These are phyloP conservation scores for Neoseiulus cucumeris DNA, from an alignment of 1,140 invertebrate genomes.

Conservation along the genomic window DNA sequence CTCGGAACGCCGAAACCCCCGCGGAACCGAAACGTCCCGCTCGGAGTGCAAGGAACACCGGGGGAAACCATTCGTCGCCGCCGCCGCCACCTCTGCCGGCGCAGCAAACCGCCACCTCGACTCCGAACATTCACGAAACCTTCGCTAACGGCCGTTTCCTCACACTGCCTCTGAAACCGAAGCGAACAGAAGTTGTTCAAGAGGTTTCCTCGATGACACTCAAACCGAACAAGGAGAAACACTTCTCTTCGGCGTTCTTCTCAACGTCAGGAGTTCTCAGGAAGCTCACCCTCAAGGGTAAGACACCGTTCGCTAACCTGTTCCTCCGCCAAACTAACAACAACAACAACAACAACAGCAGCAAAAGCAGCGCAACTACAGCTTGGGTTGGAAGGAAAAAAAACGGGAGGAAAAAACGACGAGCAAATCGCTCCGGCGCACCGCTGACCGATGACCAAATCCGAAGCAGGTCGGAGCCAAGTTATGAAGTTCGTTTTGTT, in stretches of 20 bases:
- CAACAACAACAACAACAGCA: background rate
- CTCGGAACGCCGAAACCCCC: background rate
- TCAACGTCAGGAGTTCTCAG: conserved; percentile 19
- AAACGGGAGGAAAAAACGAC: background rate
- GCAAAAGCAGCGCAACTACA: background rate
- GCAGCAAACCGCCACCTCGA: background rate
- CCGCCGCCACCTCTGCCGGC: conserved; percentile 10
- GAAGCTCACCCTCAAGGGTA: conserved; percentile 16
- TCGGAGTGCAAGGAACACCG: background rate
- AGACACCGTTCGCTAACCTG: background rate
- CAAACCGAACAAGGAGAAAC: conserved; percentile 1
- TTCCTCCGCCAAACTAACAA: background rate
- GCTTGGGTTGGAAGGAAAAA: background rate
- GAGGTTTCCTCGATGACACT: conserved; percentile 1
- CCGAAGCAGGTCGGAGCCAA: too few species aligned
- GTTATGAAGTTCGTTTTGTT: too few species aligned
- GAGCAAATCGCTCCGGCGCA: too few species aligned
- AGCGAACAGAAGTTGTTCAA: background rate
- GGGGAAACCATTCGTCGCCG: background rate
- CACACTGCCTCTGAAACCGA: conserved; percentile 3
- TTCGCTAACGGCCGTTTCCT: conserved; percentile 3
- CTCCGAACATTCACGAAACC: conserved; percentile 7
- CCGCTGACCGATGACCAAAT: too few species aligned
- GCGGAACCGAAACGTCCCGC: background rate
- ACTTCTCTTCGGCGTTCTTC: conserved; percentile 18